A percentile compares a stretch with the other conserved stretches of the same genome.
These are phyloP conservation scores for Chaetogeoica ovagalla DNA, from an alignment of 2,888 invertebrate species.

Conservation along the genomic window DNA sequence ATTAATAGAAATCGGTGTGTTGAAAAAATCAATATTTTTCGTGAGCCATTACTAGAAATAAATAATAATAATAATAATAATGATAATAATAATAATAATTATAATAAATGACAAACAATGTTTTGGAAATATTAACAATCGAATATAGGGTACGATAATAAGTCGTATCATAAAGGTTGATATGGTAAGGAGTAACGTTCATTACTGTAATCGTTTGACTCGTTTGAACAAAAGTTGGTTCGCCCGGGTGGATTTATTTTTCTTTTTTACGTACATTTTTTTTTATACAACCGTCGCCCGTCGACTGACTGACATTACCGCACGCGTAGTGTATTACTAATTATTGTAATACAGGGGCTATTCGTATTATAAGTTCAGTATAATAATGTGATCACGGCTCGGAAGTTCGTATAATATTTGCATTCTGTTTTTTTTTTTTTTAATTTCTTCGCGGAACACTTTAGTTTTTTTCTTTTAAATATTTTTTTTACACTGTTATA, in stretches of 20 bases:
- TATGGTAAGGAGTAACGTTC: too few species aligned
- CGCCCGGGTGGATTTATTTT: background rate
- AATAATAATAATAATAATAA: too few species aligned
- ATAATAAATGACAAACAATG: conserved; percentile 3
- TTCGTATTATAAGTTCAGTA: conserved; percentile 21
- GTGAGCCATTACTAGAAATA: background rate
- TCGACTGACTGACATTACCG: background rate
- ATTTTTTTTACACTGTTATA: too few species aligned
- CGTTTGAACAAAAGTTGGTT: conserved; percentile 7
- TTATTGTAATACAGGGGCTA: background rate
- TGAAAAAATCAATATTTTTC: background rate
- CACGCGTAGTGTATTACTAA: background rate
- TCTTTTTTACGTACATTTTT: too few species aligned
- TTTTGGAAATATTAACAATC: too few species aligned
- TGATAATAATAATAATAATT: too few species aligned
- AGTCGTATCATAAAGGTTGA: too few species aligned
- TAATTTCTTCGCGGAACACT: background rate
- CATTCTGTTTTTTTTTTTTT: conserved; percentile 21
- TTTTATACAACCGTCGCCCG: too few species aligned
- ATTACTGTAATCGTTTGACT: conserved; percentile 6
- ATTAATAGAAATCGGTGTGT: background rate
- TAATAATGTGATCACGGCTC: conserved; percentile 13
- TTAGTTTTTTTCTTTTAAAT: background rate
- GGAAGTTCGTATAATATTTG: conserved; percentile 10
- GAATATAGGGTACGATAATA: too few species aligned